Percentiles rank a stretch among this genome's conserved stretches.
These are phyloP conservation scores for Panulirus ornatus DNA, from an alignment of 1,140 invertebrate species.

Conservation along the genomic window DNA sequence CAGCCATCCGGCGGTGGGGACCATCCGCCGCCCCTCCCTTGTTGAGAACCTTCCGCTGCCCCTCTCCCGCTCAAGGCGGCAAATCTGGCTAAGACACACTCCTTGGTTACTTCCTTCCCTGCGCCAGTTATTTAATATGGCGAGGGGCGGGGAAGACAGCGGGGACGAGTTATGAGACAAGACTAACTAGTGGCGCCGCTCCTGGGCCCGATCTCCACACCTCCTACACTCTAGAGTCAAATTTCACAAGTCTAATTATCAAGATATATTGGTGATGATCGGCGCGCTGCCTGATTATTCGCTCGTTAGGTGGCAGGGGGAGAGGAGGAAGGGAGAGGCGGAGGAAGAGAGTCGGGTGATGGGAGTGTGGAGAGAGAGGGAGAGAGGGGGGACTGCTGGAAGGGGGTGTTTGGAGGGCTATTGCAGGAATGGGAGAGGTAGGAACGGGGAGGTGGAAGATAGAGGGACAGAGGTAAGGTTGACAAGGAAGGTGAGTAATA, in stretches of 20 bases:
- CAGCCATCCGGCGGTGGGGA: too few species aligned
- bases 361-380: background rate
- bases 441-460: background rate
- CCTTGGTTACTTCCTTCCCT: background rate
- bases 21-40: background rate
- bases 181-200: background rate
- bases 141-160: background rate
- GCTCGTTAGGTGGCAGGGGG: background rate
- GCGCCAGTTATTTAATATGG: too few species aligned
- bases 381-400: background rate
- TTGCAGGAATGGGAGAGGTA: background rate
- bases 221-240: conserved; percentile 7
- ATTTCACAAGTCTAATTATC: conserved; percentile 38
- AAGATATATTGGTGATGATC: conserved; percentile 27
- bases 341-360: background rate
- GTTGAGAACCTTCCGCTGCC: background rate
- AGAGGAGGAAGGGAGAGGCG: background rate
- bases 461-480: background rate
- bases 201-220: background rate
- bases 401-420: background rate
- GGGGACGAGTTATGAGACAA: conserved; percentile 12
- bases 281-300: background rate
- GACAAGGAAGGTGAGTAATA: background rate
- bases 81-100: background rate
- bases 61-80: background rate